Base-by-base conservation (phyloP, 2,113 vertebrate species). In the Tauraco erythrolophus region DNA sequence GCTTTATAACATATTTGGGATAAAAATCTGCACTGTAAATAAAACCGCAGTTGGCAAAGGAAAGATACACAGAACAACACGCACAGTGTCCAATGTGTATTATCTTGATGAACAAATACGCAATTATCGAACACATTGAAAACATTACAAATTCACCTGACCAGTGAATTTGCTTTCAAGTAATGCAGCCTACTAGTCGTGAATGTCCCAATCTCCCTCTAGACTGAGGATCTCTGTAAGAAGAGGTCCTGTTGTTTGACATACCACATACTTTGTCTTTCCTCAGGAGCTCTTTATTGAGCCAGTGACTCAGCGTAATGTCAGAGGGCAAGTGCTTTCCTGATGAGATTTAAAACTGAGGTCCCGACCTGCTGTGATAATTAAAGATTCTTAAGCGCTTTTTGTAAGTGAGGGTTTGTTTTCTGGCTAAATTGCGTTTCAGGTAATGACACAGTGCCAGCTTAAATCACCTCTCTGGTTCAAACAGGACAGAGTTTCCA, bases 261-360 rank as follows among this genome's bases (percentile, higher is more conserved):
- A n/a, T 19, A 57, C 2, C 0, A 0, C 57, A 89, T 1, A 12
- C 15, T 41, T 82, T 62, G 30, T 39, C 46, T 43, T 91, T 56
- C 57, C 51, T 65, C 65, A 1, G 2, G 2, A 79, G 57, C 70
- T 93, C 45, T 76, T 87, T 45, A 41, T 28, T 54, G 65, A 85
- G 50, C 30, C 62, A 65, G 22, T 61, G 74, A 89, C 57, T 92
- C 78, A 57, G 39, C 6, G 2, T 72, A 24, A 11, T 93, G 86
- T 91, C 77, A 92, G 74, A 79, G 70, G 74, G 27, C 65, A 85
- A 90, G 79, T n/a, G 57, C 65, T 75, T 85, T 84, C 35, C 66
- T 79, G 75, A 85, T 94, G 70, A 96, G 81, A 85, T 83, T 92
- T 94, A 90, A 94, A 85, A 80, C 70, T 37, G 48, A 93, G 45